Base-by-base conservation (phyloP, 2,797 vertebrate genomes). In the Florisuga fusca region DNA sequence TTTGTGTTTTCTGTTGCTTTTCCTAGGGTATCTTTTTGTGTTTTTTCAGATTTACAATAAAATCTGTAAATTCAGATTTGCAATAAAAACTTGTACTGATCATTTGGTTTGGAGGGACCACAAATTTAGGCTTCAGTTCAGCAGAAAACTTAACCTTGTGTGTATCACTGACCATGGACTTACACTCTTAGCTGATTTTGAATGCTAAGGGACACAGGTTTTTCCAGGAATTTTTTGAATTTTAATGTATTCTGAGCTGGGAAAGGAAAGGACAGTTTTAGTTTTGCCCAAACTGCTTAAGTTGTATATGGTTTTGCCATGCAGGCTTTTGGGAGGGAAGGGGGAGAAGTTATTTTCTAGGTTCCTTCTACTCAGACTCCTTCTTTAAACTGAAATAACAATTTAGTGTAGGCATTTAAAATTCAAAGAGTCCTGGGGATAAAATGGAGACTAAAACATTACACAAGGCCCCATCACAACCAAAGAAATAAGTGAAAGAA, bases 1-100 rank as follows among this genome's bases (percentile, higher is more conserved):
- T 59, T 94, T 95, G 69, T 91, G 34, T 17, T 85, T 71, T 84
- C 53, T 46, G 26, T 68, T 64, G 48, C 10, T 84, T 84, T 79
- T 68, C 34, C 29, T 43, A 72, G 29, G 6, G 1, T 45, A 17
- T 45, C 20, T 46, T 46, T 46, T 21, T 6, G 46, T 46, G 19
- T 46, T 46, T 46, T 20, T 45, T 18, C 19, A n/a, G n/a, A n/a
- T n/a, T n/a, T n/a, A n/a, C n/a, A n/a, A n/a, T n/a, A n/a, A n/a
- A n/a, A n/a, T n/a, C n/a, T n/a, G n/a, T n/a, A n/a, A n/a, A n/a
- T n/a, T n/a, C n/a, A n/a, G n/a, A n/a, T n/a, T 91, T 15, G 15
- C 31, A 67, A 46, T n/a, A 34, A 93, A 95, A 84, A 81, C 45
- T 7, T 1, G 2, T 46, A 82, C 38, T 29, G 57, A 57, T 54